Percentiles rank a stretch among this genome's conserved stretches.
phyloP scores from a whole-genome alignment of 2,797 vertebrate species.

The Halcyon chelicuti region DNA sequence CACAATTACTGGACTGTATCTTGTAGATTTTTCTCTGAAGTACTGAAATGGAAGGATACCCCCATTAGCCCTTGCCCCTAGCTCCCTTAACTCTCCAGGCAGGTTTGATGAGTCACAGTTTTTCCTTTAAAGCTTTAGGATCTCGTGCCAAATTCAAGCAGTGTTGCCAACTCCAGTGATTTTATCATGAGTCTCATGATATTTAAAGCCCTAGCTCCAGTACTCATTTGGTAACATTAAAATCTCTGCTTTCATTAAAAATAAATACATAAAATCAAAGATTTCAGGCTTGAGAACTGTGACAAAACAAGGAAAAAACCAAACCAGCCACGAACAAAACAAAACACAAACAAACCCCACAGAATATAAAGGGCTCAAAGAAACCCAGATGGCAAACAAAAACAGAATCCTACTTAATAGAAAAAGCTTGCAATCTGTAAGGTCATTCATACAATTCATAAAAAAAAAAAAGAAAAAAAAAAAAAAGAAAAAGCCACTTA shows the following conservation, averaged over 20 bases:
- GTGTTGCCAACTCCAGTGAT: slow-evolving; percentile 37
- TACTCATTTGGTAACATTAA: slow-evolving; percentile 45
- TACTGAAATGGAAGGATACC: slow-evolving; percentile 59
- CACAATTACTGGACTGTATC: slow-evolving; percentile 30
- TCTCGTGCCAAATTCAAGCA: slow-evolving; percentile 60
- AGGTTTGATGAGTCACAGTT: slow-evolving; percentile 64
- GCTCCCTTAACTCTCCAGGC: slow-evolving; percentile 60
- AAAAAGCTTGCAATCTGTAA: background rate
- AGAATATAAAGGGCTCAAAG: background rate
- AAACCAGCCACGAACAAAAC: background rate
- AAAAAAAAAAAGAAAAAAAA: background rate
- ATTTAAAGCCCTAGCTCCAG: slow-evolving; percentile 41
- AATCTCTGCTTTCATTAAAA: slow-evolving; percentile 45
- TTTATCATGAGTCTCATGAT: slow-evolving; percentile 56
- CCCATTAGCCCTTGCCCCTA: slow-evolving; percentile 46
- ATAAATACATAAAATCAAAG: slow-evolving; percentile 60
- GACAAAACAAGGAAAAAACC: slow-evolving; percentile 1
- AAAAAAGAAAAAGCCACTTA: background rate
- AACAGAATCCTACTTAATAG: background rate
- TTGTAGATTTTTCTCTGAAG: slow-evolving; percentile 58
- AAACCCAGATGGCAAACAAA: slow-evolving; percentile 5
- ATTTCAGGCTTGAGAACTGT: background rate
- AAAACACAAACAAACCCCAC: background rate
- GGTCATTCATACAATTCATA: background rate
- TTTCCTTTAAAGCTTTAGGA: slow-evolving; percentile 53